phyloP scores from a whole-genome alignment of 1,140 invertebrate species.

The Drosophila ercepeae region DNA sequence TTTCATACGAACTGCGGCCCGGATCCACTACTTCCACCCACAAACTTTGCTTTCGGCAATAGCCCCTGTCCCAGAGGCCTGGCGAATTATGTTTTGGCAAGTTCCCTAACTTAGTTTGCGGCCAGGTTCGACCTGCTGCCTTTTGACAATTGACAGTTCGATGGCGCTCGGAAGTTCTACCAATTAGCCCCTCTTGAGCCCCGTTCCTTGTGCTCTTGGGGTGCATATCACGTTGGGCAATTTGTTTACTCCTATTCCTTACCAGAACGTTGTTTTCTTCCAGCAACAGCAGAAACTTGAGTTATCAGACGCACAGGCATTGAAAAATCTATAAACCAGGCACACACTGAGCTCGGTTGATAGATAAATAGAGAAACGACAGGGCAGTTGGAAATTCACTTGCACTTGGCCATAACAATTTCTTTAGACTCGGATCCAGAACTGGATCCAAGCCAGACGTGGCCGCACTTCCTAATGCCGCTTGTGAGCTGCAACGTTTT shows the following conservation, averaged over 20 bases:
- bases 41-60: constrained; percentile 29
- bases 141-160: constrained; percentile 72
- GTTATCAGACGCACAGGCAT: constrained; percentile 8
- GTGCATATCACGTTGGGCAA: constrained; percentile 47
- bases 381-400: constrained; percentile 32
- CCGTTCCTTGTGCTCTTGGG: constrained; percentile 3
- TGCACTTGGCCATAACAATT: constrained; percentile 47
- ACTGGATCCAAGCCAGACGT: constrained; percentile 50
- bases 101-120: constrained; percentile 57
- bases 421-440: constrained; percentile 10
- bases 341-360: constrained; percentile 14
- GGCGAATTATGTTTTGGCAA: constrained; percentile 70
- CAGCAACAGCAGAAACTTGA: constrained; percentile 3
- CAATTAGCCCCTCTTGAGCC: constrained; percentile 55
- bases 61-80: constrained; percentile 15
- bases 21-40: constrained; percentile 2
- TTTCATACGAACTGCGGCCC: constrained; percentile 54
- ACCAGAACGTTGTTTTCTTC: constrained; percentile 12
- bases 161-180: constrained; percentile 55
- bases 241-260: constrained; percentile 40
- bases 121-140: constrained; percentile 34
- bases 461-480: constrained; percentile 59
- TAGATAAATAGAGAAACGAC: constrained; percentile 25
- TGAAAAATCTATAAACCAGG: constrained; percentile 25
- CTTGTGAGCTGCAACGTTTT: constrained; percentile 44